Evolutionary conservation across 2,797 vertebrate genomes (phyloP).

Genomic region (Oreonectes daqikongensis): DNA sequence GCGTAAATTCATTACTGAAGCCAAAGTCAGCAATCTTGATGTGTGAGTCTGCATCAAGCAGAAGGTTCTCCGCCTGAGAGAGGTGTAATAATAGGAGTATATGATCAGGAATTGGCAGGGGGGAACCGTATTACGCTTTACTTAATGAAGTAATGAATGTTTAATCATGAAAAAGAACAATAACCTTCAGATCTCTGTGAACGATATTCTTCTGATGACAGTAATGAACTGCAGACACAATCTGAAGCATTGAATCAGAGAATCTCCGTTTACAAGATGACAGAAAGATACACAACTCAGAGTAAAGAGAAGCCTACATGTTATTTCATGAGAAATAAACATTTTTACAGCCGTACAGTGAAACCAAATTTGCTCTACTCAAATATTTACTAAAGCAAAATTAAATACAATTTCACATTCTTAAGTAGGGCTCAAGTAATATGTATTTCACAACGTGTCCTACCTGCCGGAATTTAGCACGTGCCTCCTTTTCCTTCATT

Average conservation of each 20-base stretch:
- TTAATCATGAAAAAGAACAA: slow-evolving; percentile 37
- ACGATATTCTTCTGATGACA: slow-evolving; percentile 95
- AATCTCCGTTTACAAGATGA: neutral
- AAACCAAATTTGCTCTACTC: neutral
- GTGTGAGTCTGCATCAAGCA: slow-evolving; percentile 89
- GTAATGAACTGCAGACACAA: slow-evolving; percentile 91
- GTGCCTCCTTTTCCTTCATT: slow-evolving; percentile 95
- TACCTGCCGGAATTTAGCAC: slow-evolving; percentile 93
- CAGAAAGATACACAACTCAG: neutral
- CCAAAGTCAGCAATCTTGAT: slow-evolving; percentile 94
- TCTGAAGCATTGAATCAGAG: slow-evolving; percentile 72
- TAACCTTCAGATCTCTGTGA: slow-evolving; percentile 92
- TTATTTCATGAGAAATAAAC: neutral
- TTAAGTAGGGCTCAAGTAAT: neutral
- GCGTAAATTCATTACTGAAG: slow-evolving; percentile 91
- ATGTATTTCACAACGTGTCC: neutral
- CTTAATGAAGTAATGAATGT: neutral
- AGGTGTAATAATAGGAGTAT: slow-evolving; percentile 15
- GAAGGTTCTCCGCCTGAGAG: slow-evolving; percentile 87
- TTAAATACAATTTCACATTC: neutral
- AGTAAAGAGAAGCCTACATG: neutral
- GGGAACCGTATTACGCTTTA: neutral
- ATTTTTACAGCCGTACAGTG: neutral
- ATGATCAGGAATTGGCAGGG: neutral
- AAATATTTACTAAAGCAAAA: too few species aligned